phyloP scores from a whole-genome alignment of 1,140 invertebrate species.

The Drosophila rhopaloa region DNA sequence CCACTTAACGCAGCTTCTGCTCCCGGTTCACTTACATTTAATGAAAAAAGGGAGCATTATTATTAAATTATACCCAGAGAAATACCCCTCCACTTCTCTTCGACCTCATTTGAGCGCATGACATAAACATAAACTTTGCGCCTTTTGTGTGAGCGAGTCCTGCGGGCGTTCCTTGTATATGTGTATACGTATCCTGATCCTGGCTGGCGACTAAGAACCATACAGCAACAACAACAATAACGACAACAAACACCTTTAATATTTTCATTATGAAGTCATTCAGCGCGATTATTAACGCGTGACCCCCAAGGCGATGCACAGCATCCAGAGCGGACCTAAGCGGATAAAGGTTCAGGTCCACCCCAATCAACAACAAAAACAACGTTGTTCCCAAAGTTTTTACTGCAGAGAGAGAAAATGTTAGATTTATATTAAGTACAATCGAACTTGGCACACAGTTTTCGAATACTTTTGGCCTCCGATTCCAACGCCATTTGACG shows the following conservation, averaged over 20 bases:
- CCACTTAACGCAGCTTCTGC: slow-evolving; percentile 29
- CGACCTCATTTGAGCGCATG: slow-evolving; percentile 44
- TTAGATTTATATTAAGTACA: no score
- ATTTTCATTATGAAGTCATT: slow-evolving; percentile 84
- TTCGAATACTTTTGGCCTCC: no score
- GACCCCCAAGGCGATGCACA: slow-evolving; percentile 74
- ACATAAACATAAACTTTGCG: slow-evolving; percentile 82
- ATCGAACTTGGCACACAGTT: no score
- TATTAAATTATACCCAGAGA: slow-evolving; percentile 67
- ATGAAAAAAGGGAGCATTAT: slow-evolving; percentile 71
- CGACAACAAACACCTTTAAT: slow-evolving; percentile 81
- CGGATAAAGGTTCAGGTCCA: slow-evolving; percentile 29
- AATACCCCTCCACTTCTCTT: background rate
- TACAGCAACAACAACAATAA: slow-evolving; percentile 35
- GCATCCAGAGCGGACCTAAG: slow-evolving; percentile 38
- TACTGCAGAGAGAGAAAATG: slow-evolving; percentile 13
- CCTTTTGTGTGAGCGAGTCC: slow-evolving; percentile 65
- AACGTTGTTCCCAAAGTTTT: slow-evolving; percentile 14
- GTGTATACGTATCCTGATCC: slow-evolving; percentile 50
- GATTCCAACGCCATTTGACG: no score
- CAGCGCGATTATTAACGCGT: slow-evolving; percentile 80
- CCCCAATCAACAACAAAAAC: slow-evolving; percentile 66
- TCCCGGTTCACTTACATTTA: slow-evolving; percentile 65
- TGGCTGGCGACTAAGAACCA: slow-evolving; percentile 49
- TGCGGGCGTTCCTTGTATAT: slow-evolving; percentile 45